phyloP scores from a whole-genome alignment of 2,797 vertebrate species.

The Parambassis ranga region DNA sequence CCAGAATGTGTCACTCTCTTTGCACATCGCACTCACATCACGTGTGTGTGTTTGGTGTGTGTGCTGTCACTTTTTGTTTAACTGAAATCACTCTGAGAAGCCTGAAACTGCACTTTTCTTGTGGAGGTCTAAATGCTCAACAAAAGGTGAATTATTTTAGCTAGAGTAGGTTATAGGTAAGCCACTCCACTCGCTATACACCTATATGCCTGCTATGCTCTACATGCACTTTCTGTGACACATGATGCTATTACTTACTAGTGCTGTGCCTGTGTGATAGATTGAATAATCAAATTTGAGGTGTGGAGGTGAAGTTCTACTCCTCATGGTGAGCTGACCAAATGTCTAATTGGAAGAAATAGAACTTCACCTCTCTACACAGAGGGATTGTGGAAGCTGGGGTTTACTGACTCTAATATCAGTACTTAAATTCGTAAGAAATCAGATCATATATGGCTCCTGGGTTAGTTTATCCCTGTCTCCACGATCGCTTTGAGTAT shows the following conservation, averaged over 20 bases:
- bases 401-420: constrained; percentile 44
- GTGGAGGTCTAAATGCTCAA: constrained; percentile 42
- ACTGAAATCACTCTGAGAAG: constrained; percentile 50
- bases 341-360: too few relatives aligned
- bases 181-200: constrained; percentile 23
- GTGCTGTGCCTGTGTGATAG: constrained; percentile 35
- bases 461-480: constrained; percentile 43
- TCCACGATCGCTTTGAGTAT: constrained; percentile 51
- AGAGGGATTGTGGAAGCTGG: constrained; percentile 35
- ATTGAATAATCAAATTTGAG: constrained; percentile 36
- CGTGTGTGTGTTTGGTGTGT: constrained; percentile 68
- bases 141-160: constrained; percentile 1
- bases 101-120: constrained; percentile 51
- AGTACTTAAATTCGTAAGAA: too few relatives aligned
- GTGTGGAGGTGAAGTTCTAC: too few relatives aligned
- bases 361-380: too few relatives aligned
- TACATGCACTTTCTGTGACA: constrained; percentile 34
- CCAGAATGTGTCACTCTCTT: constrained; percentile 32
- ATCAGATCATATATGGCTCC: background rate
- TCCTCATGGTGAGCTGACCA: too few relatives aligned
- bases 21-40: constrained; percentile 70
- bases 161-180: background rate
- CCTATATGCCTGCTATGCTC: constrained; percentile 24
- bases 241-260: constrained; percentile 33
- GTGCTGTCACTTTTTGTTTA: constrained; percentile 54